A percentile compares a stretch with the other conserved stretches of the same genome.
phyloP scores from a whole-genome alignment of 2,797 vertebrate species.

The Aulostomus chinensis region DNA sequence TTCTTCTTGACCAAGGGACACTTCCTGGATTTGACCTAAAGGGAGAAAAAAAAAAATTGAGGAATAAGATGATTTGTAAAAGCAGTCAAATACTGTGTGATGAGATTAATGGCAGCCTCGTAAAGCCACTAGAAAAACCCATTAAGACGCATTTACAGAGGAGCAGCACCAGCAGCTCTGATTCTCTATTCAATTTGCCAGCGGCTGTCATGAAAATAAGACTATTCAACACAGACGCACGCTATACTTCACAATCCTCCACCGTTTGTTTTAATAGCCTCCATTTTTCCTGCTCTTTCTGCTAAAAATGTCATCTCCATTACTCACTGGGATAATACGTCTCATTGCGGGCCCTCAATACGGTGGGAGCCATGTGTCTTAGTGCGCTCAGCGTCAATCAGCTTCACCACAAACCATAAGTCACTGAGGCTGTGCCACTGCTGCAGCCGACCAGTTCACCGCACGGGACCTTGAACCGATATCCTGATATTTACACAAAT shows the following conservation, averaged over 20 bases:
- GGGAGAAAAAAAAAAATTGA: not conserved
- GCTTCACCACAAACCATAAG: too few relatives aligned
- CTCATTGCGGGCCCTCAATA: too few relatives aligned
- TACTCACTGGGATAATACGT: too few relatives aligned
- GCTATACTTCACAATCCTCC: not conserved
- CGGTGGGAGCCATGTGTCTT: too few relatives aligned
- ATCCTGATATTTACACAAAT: too few relatives aligned
- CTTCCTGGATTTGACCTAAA: conserved; percentile 75
- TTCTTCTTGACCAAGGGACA: conserved; percentile 77
- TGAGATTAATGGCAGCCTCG: not conserved
- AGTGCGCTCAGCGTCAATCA: too few relatives aligned
- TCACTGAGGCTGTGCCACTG: too few relatives aligned
- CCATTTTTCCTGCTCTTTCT: not conserved
- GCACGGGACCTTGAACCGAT: too few relatives aligned
- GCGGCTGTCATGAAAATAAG: conserved; percentile 25
- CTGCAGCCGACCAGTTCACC: too few relatives aligned
- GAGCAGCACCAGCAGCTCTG: conserved; percentile 8
- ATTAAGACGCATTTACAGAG: conserved; percentile 6
- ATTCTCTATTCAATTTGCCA: conserved; percentile 16
- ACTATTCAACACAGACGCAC: conserved; percentile 35
- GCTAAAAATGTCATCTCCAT: not conserved
- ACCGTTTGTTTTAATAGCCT: conserved; percentile 22
- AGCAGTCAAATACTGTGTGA: not conserved
- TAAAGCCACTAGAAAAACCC: conserved; percentile 5
- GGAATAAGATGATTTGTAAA: not conserved